Percentiles rank a stretch among this genome's conserved stretches.
These are phyloP conservation scores for Plestiodon gilberti DNA, from an alignment of 2,113 vertebrate species.

Conservation along the genomic window DNA sequence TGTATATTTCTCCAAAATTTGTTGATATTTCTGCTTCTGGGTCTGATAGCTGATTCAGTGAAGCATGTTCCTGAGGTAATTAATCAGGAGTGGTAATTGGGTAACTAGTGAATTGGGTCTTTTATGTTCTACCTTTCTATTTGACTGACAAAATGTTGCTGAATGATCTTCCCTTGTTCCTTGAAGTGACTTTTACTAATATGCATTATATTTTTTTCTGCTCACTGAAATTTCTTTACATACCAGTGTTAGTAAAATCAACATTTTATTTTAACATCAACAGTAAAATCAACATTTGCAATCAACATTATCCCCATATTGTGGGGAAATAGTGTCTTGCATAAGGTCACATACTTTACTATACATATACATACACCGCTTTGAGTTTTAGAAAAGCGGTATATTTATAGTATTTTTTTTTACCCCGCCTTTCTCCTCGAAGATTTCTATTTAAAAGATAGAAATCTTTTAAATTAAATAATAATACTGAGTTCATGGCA, in stretches of 20 bases:
- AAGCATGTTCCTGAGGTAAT: background rate
- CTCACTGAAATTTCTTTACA: background rate
- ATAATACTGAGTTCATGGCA: background rate
- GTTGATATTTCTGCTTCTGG: background rate
- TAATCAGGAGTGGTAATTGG: background rate
- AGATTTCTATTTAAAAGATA: no score
- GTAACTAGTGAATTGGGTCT: background rate
- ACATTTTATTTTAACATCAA: no score
- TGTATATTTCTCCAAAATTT: background rate
- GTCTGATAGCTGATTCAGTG: background rate
- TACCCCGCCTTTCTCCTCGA: no score
- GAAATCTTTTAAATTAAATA: no score
- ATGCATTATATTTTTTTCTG: background rate
- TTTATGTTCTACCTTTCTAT: background rate
- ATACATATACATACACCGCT: no score
- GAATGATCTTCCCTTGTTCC: background rate
- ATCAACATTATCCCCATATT: background rate
- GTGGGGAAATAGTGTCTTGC: background rate
- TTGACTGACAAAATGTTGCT: background rate
- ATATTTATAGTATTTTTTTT: no score
- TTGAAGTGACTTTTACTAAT: background rate
- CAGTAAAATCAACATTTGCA: no score
- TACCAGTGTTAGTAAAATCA: background rate
- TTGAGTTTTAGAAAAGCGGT: no score
- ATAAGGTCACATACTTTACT: background rate